phyloP scores from a whole-genome alignment of 2,113 vertebrate species.

The Accipiter cooperii region DNA sequence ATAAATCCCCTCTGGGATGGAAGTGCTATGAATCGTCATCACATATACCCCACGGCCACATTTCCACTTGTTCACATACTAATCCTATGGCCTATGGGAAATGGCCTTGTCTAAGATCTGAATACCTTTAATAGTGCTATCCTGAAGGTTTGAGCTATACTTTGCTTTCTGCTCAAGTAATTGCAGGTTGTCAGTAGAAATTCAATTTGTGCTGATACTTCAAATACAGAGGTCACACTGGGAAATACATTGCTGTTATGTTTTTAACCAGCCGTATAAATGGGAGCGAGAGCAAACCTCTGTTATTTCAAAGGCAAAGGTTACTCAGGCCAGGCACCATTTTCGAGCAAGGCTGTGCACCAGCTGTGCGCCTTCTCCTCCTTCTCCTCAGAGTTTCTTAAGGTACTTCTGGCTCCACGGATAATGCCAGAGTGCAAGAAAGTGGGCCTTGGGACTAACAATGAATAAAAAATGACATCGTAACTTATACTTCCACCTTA shows the following conservation, averaged over 20 bases:
- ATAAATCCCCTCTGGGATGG: not conserved
- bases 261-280: not conserved
- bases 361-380: not conserved
- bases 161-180: constrained; percentile 5
- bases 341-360: not conserved
- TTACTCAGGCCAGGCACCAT: not conserved
- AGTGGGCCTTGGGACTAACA: too few relatives aligned
- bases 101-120: not conserved
- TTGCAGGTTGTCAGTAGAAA: constrained; percentile 10
- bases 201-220: not conserved
- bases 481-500: not conserved
- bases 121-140: not conserved
- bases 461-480: not conserved
- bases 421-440: not conserved
- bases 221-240: not conserved
- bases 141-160: not conserved
- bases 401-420: not conserved
- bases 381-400: not conserved
- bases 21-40: not conserved
- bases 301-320: not conserved
- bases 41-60: not conserved
- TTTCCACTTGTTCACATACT: not conserved
- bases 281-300: not conserved
- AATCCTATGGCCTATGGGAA: not conserved
- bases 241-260: not conserved